These are phyloP conservation scores for Drosophila lacicola DNA, from an alignment of 2,888 invertebrate species.

Conservation along the genomic window DNA sequence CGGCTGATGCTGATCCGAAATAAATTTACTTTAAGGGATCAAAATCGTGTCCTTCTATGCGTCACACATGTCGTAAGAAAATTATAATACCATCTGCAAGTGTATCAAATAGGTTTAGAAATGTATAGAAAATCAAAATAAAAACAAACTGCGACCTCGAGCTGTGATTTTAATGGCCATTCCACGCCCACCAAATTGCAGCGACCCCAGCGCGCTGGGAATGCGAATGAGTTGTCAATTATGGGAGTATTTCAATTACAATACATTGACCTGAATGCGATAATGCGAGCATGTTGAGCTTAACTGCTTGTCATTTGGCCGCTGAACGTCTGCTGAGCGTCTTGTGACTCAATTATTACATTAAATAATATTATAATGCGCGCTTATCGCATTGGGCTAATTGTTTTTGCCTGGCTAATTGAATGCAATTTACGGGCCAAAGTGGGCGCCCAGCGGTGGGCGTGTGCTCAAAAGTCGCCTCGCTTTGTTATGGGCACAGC, in stretches of 20 bases:
- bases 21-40: too few species aligned
- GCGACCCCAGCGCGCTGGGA: background rate
- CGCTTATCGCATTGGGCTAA: conserved; percentile 74
- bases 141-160: conserved; percentile 10
- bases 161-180: background rate
- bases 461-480: conserved; percentile 7
- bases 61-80: too few species aligned
- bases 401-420: conserved; percentile 73
- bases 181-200: conserved; percentile 32
- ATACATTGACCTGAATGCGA: conserved; percentile 42
- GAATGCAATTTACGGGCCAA: conserved; percentile 60
- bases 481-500: background rate
- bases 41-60: too few species aligned
- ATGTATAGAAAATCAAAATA: conserved; percentile 3
- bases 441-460: conserved; percentile 17
- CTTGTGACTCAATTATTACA: conserved; percentile 52
- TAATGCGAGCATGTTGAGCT: conserved; percentile 22
- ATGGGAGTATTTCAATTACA: conserved; percentile 43
- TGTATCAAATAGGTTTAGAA: too few species aligned
- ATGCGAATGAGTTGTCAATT: conserved; percentile 44
- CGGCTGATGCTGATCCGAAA: too few species aligned
- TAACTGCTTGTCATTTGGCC: conserved; percentile 36
- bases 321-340: conserved; percentile 11
- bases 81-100: too few species aligned
- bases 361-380: conserved; percentile 59